Conservation (phyloP, 2,113 vertebrate genomes). For the Otus sunia region DNA sequence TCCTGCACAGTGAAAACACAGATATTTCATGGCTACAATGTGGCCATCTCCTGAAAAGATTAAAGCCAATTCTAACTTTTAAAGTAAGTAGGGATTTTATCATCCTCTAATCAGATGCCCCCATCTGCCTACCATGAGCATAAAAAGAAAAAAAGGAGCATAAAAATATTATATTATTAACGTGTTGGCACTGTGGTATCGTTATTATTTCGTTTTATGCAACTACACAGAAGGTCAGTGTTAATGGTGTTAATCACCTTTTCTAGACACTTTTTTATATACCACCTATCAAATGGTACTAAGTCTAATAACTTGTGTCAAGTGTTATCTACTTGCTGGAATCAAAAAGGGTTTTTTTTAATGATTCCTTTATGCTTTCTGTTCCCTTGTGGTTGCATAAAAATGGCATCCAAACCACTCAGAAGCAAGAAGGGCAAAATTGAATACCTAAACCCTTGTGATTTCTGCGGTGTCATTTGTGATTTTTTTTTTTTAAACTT, state of each 20-base stretch:
- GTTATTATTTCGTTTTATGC: not conserved
- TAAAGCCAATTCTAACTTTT: not conserved
- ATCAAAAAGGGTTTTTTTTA: not conserved
- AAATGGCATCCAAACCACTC: not conserved
- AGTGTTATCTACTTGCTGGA: not conserved
- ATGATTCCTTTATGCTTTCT: not conserved
- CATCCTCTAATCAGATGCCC: not conserved
- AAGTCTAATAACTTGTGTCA: not conserved
- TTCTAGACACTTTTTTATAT: not conserved
- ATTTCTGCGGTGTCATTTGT: not conserved
- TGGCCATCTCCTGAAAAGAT: not conserved
- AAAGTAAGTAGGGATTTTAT: not conserved
- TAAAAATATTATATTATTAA: not conserved
- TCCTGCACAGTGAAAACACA: not conserved
- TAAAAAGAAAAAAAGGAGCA: not conserved
- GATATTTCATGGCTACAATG: not conserved
- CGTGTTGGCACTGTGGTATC: not conserved
- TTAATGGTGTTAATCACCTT: not conserved
- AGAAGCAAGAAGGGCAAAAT: not conserved
- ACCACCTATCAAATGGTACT: not conserved
- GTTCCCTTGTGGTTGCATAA: not conserved
- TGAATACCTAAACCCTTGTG: not conserved
- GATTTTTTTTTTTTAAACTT: not conserved
- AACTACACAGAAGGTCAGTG: not conserved
- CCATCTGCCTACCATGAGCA: not conserved